Base-by-base conservation (phyloP, 2,888 invertebrate species). In the Lissocephala sabroskyi region DNA sequence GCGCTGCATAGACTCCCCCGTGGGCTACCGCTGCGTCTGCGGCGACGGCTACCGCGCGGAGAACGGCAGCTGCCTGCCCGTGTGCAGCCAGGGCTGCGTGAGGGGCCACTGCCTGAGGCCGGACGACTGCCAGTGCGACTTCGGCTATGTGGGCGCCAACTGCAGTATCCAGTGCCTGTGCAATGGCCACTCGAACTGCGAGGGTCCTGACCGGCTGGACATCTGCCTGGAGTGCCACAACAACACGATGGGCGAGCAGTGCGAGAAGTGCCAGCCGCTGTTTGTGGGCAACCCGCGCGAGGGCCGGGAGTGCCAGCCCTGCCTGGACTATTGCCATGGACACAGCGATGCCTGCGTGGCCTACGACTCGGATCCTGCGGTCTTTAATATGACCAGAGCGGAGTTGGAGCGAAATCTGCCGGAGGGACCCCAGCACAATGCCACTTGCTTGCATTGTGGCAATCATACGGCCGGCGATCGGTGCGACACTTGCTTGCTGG, bases 141-240 rank as follows among this genome's bases (percentile, higher is more conserved):
- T 98, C 86, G 97, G 97, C 49, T 97, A 94, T 84, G 96, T 97
- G 17, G 97, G 97, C 45, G 91, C 92, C 63, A 96, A 96, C 86
- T 98, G 97, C 83, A 94, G 94, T 66, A 94, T 94, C 56, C 94
- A 95, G 84, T 97, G 97, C 82, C 91, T 94, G 82, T 98, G 97
- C 83, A 96, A 97, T 82, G 96, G 96, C 0, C 96, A 97, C 85
- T 93, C 96, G 49, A 89, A 96, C 82, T 98, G 97, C 82, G 91
- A 90, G 71, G 94, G 95, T 1, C 94, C 94, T 5, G 93, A 94
- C 79, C 91, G 91, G 73, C 87, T 95, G 52, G 92, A 93, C 79
- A 87, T 89, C 53, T 97, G 97, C 80, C 85, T 91, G 29, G 87
- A 92, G 81, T 97, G 97, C 80, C 90, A 92, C 78, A 97, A 97